phyloP scores from a whole-genome alignment of 2,113 vertebrate species.

The Phoenicopterus ruber region DNA sequence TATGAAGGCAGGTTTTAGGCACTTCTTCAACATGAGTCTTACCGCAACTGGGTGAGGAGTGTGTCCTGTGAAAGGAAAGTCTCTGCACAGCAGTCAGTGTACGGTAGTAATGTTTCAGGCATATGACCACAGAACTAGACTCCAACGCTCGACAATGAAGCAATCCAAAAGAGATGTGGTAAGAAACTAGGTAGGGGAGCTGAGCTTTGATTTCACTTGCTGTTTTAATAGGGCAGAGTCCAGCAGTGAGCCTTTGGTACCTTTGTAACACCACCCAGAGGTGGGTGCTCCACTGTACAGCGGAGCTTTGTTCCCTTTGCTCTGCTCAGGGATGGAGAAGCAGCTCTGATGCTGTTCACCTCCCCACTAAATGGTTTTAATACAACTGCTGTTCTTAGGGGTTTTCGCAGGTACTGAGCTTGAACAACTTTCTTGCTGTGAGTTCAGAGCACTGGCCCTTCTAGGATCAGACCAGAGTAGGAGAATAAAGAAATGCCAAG shows the following conservation, averaged over 20 bases:
- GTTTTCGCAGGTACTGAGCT: not conserved
- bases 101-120: accelerated
- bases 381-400: not conserved
- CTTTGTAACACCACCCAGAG: accelerated
- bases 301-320: not conserved
- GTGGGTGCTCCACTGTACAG: accelerated
- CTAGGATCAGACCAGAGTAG: not conserved
- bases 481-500: not conserved
- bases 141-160: not conserved
- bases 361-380: not conserved
- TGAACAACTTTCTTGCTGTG: not conserved
- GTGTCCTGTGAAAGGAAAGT: accelerated
- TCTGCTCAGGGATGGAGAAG: not conserved
- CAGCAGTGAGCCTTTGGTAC: not conserved
- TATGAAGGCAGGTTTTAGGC: accelerated
- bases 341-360: not conserved
- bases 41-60: not conserved
- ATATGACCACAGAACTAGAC: not conserved
- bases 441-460: not conserved
- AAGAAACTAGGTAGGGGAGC: not conserved
- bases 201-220: not conserved
- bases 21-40: accelerated
- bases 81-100: not conserved
- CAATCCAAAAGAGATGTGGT: accelerated
- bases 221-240: not conserved